Conservation (phyloP, 2,797 vertebrate genomes). For the Sus cebifrons region DNA sequence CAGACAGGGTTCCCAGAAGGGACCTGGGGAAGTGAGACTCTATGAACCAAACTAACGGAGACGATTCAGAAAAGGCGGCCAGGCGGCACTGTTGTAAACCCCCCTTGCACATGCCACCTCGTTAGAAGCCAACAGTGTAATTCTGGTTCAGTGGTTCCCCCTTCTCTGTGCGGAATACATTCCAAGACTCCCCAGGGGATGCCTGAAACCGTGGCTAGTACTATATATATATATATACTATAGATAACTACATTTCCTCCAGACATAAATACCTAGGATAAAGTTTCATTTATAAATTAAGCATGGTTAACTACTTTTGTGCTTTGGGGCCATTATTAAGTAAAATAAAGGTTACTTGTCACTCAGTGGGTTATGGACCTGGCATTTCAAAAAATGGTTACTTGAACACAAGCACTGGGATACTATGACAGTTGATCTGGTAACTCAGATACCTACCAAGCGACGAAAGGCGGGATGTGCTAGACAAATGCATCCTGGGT, state of each 20-base stretch:
- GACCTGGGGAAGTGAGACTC: neutral
- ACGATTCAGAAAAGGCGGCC: neutral
- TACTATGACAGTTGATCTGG: neutral
- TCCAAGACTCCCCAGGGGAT: neutral
- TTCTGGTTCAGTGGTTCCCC: neutral
- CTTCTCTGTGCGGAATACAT: neutral
- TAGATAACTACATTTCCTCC: neutral
- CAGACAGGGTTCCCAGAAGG: neutral
- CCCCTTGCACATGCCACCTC: neutral
- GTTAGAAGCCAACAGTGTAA: neutral
- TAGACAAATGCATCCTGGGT: neutral
- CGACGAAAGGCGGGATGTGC: neutral
- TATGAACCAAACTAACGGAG: neutral
- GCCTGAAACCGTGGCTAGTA: neutral
- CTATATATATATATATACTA: neutral
- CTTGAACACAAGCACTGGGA: neutral
- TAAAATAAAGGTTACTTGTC: neutral
- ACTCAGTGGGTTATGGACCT: no score
- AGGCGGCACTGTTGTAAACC: neutral
- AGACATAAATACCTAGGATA: neutral
- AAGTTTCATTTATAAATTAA: neutral
- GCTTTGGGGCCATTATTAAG: neutral
- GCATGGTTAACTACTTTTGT: neutral
- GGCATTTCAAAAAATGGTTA: neutral
- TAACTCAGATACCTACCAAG: neutral